Evolutionary conservation across 2,888 invertebrate species (phyloP).

Genomic region (Stenurella melanura): DNA sequence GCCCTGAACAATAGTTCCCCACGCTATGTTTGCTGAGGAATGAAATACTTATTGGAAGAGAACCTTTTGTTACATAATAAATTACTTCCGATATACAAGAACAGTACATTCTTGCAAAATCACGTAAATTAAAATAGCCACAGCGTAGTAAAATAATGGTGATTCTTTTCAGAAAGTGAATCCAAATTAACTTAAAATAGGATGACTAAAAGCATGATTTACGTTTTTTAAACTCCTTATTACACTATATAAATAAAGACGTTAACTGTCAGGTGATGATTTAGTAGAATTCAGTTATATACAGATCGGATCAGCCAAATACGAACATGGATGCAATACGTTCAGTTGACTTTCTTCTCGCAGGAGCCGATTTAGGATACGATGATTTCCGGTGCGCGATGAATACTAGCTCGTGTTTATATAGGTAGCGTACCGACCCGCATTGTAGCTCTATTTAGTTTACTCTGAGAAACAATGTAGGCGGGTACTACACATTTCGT

Average conservation of each 20-base stretch:
- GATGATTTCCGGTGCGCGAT: too few species aligned
- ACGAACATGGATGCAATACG: too few species aligned
- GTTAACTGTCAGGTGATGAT: not conserved
- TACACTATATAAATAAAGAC: not conserved
- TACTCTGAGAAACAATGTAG: too few species aligned
- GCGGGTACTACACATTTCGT: too few species aligned
- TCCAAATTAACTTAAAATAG: not conserved
- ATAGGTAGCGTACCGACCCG: too few species aligned
- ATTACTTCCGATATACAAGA: not conserved
- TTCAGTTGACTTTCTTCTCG: too few species aligned
- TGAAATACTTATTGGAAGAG: not conserved
- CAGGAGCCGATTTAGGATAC: too few species aligned
- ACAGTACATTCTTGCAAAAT: not conserved
- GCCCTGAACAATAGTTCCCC: not conserved
- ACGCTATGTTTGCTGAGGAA: not conserved
- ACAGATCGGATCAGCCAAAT: too few species aligned
- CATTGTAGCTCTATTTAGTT: too few species aligned
- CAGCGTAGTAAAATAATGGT: not conserved
- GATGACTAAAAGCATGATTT: not conserved
- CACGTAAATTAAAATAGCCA: not conserved
- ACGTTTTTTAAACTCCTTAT: not conserved
- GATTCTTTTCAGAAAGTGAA: not conserved
- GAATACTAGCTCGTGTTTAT: too few species aligned
- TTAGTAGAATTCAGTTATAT: too few species aligned
- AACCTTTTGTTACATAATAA: not conserved